Base-by-base conservation (phyloP, 2,888 invertebrate genomes). In the Hirudinaria manillensis region DNA sequence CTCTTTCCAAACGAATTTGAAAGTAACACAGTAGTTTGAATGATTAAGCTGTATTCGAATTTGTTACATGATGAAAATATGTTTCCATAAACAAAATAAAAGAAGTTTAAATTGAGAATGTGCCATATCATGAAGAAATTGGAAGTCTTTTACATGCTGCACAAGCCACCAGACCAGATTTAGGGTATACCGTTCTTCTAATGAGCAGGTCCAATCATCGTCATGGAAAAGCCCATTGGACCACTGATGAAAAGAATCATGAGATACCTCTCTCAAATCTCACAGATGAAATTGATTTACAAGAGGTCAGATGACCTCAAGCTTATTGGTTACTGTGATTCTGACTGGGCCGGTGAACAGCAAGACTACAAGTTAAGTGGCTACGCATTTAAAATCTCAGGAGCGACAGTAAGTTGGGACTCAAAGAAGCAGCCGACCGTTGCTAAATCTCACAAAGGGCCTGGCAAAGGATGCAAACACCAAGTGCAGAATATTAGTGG, bases 161-260 rank as follows among this genome's bases (percentile, higher is more conserved):
- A 53, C 53, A 53, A 53, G 53, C 53, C 53, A 53, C 53, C 53
- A 53, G 53, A 53, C 53, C 53, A 53, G 53, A 53, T 53, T 16
- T 53, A 53, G 53, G 53, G 53, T 16, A 53, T 53, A 21, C 53
- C 21, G 53, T 53, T 53, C 13, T 13, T 53, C 53, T 53, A 21
- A 53, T 53, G 53, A 53, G 53, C 53, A 53, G 53, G 21, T 53
- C 21, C 53, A 53, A 53, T 21, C 13, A 53, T 53, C 53, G 53
- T 53, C 53, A 53, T 53, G 53, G 53, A 53, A 13, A 53, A 21
- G 53, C 53, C 21, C 53, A 53, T 53, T 53, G 53, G 53, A 21
- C 53, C 13, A 21, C 53, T 21, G n/a, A 53, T 53, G 21, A 53
- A 53, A 21, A 53, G 53, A 53, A 53, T 53, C 21, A 53, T 53